A percentile compares a stretch with the other conserved stretches of the same genome.
Evolutionary conservation across 2,113 vertebrate genomes (phyloP).

Genomic region (Phalacrocorax aristotelis): DNA sequence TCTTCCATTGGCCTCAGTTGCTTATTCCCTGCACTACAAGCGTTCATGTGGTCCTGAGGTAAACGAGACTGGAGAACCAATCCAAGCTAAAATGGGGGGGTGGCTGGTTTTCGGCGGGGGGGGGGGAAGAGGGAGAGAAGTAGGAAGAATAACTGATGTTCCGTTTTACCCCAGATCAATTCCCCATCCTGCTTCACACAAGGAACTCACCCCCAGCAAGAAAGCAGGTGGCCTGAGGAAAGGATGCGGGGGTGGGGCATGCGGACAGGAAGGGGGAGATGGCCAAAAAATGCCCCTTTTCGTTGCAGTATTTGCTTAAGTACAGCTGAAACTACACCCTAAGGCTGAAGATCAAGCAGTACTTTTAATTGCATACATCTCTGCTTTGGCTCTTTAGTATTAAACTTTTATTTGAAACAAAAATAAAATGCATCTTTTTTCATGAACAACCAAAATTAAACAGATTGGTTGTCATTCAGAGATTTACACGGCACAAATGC

Average conservation of each 20-base stretch:
- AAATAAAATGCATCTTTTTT: neutral
- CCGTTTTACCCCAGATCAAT: neutral
- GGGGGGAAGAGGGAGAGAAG: neutral
- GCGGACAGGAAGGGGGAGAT: neutral
- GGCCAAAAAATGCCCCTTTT: neutral
- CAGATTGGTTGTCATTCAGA: neutral
- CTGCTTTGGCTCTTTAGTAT: neutral
- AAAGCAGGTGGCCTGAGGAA: neutral
- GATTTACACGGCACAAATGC: neutral
- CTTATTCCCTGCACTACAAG: neutral
- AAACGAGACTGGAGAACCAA: neutral
- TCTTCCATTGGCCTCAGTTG: neutral
- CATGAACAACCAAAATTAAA: neutral
- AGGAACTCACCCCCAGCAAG: neutral
- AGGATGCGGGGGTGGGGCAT: neutral
- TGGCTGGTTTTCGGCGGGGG: too few species aligned
- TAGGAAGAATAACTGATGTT: accelerated
- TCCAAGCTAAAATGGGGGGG: neutral
- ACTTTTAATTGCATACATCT: neutral
- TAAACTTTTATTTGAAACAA: neutral
- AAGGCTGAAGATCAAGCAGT: neutral
- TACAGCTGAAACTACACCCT: neutral
- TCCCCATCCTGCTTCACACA: neutral
- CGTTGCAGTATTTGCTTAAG: neutral
- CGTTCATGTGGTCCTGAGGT: neutral